Conservation (phyloP, 2,113 vertebrate genomes). For the Ciconia stormi region DNA sequence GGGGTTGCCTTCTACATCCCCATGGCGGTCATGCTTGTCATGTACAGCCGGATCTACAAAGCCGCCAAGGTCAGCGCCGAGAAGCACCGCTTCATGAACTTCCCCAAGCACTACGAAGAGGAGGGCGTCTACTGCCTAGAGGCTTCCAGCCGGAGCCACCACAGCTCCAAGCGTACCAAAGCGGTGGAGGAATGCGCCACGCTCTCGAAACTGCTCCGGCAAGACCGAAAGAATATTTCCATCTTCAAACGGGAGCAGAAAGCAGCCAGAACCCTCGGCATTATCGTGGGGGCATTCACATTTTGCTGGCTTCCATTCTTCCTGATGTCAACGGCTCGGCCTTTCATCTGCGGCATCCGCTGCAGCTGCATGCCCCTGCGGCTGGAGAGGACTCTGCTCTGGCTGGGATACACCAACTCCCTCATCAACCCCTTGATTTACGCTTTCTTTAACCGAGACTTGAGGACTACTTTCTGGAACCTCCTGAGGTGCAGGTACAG, state of each 20-base stretch:
- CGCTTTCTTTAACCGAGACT: constrained; percentile 77
- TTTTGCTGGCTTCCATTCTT: constrained; percentile 80
- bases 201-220: constrained; percentile 72
- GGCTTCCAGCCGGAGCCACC: constrained; percentile 28
- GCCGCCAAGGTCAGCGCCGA: constrained; percentile 73
- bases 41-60: constrained; percentile 77
- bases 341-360: constrained; percentile 73
- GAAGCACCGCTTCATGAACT: constrained; percentile 74
- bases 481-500: constrained; percentile 76
- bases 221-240: constrained; percentile 77
- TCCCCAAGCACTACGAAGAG: constrained; percentile 59
- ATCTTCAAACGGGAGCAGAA: constrained; percentile 81
- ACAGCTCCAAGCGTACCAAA: constrained; percentile 55
- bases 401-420: constrained; percentile 78
- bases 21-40: constrained; percentile 76
- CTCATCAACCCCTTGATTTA: constrained; percentile 80
- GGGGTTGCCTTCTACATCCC: constrained; percentile 80
- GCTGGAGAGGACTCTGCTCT: constrained; percentile 77
- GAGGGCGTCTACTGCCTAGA: constrained; percentile 66
- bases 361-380: constrained; percentile 76
- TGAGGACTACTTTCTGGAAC: constrained; percentile 80
- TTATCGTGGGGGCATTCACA: constrained; percentile 73
- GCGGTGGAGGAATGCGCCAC: constrained; percentile 69
- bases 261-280: constrained; percentile 75
- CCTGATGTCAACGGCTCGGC: constrained; percentile 73